These are phyloP conservation scores for Drosophila macrospina DNA, from an alignment of 2,888 invertebrate species.

Conservation along the genomic window DNA sequence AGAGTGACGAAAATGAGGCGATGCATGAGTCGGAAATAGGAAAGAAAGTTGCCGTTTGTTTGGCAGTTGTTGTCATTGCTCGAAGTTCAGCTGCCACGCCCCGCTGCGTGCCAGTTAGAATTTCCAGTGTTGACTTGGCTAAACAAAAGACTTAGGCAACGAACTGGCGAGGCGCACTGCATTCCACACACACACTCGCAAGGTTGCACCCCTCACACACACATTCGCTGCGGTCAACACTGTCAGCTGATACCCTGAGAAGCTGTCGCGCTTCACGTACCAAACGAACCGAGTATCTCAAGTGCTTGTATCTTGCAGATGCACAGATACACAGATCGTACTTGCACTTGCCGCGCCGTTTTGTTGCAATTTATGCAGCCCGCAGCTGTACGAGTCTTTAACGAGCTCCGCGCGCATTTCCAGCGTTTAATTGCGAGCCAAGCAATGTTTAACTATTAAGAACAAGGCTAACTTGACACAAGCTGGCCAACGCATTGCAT, in stretches of 20 bases:
- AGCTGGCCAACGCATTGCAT: slow-evolving; percentile 28
- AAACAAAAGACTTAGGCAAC: slow-evolving; percentile 75
- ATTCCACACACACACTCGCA: slow-evolving; percentile 38
- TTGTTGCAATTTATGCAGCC: slow-evolving; percentile 41
- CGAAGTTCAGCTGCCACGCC: slow-evolving; percentile 35
- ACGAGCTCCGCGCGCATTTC: neutral
- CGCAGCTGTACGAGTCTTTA: neutral
- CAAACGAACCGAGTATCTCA: slow-evolving; percentile 1
- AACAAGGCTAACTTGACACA: slow-evolving; percentile 69
- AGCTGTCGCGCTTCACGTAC: slow-evolving; percentile 30
- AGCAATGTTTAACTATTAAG: slow-evolving; percentile 66
- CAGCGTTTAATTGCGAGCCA: slow-evolving; percentile 63
- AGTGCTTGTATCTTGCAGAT: slow-evolving; percentile 47
- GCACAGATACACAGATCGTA: slow-evolving; percentile 39
- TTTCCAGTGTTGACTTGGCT: slow-evolving; percentile 33
- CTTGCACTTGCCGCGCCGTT: slow-evolving; percentile 41
- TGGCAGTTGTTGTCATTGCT: neutral
- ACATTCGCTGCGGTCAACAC: slow-evolving; percentile 56
- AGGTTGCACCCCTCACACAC: slow-evolving; percentile 43
- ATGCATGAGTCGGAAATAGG: slow-evolving; percentile 9
- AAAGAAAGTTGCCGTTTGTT: slow-evolving; percentile 40
- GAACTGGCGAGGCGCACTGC: slow-evolving; percentile 57
- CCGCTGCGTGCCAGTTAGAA: slow-evolving; percentile 57
- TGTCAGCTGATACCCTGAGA: slow-evolving; percentile 62
- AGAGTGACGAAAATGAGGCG: slow-evolving; percentile 59